A percentile compares a stretch with the other conserved stretches of the same genome.
Evolutionary conservation across 2,113 vertebrate species (phyloP).

Genomic region (Rhodinocichla rosea): DNA sequence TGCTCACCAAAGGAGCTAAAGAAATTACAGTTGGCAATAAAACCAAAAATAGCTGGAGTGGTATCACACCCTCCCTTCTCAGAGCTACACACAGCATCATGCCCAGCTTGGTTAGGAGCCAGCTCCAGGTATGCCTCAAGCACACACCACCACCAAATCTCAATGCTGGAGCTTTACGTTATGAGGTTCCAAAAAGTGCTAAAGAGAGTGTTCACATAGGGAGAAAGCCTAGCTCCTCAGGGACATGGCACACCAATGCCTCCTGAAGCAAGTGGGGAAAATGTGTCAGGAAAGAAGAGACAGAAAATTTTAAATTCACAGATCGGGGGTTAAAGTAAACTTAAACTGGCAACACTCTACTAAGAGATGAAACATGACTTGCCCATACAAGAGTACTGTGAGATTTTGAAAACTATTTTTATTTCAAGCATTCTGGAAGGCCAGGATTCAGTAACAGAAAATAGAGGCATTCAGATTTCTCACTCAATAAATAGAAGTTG

Average conservation of each 20-base stretch:
- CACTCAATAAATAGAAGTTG: background rate
- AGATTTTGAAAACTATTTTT: background rate
- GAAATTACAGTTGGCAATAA: background rate
- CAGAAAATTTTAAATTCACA: background rate
- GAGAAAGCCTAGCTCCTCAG: background rate
- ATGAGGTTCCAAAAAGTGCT: background rate
- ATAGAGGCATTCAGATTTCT: background rate
- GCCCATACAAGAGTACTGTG: background rate
- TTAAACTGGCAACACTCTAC: background rate
- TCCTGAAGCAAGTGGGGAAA: background rate
- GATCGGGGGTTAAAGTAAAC: background rate
- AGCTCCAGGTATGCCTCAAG: no score
- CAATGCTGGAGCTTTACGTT: rapidly evolving
- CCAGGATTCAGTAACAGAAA: background rate
- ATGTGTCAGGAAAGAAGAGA: background rate
- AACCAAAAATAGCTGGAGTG: background rate
- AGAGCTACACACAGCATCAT: rapidly evolving
- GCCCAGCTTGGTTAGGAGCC: background rate
- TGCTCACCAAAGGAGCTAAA: background rate
- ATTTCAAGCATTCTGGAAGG: background rate
- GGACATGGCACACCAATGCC: rapidly evolving
- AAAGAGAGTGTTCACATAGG: rapidly evolving
- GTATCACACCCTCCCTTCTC: background rate
- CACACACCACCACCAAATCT: rapidly evolving
- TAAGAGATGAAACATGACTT: background rate